Evolutionary conservation across 2,113 vertebrate genomes (phyloP).

Genomic region (Etia nguti): DNA sequence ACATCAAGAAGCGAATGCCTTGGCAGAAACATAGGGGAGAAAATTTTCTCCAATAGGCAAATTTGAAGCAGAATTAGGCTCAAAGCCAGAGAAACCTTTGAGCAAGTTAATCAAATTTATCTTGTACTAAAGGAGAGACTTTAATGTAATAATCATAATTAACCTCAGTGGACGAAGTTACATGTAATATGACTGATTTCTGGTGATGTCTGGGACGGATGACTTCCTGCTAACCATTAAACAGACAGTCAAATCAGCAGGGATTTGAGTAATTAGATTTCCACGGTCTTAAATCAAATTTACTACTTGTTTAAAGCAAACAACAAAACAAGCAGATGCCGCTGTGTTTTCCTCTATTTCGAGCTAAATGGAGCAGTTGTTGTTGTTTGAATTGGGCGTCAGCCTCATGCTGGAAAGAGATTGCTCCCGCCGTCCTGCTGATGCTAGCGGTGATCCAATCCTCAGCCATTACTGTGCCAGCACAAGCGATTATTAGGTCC

Average conservation of each 20-base stretch:
- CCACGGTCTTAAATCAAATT: background rate
- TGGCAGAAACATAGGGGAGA: background rate
- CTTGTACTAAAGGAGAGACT: background rate
- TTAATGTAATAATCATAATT: background rate
- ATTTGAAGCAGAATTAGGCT: background rate
- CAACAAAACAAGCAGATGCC: background rate
- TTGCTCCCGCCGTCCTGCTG: background rate
- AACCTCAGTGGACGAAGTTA: background rate
- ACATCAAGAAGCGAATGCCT: background rate
- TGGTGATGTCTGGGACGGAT: background rate
- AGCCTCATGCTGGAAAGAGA: background rate
- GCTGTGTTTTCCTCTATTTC: background rate
- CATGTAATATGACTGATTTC: background rate
- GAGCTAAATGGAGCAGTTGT: background rate
- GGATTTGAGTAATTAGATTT: constrained; percentile 42
- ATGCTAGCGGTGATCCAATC: background rate
- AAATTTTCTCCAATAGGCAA: background rate
- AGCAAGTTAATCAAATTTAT: background rate
- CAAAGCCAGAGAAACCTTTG: background rate
- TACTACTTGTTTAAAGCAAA: constrained; percentile 2
- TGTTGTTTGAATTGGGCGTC: background rate
- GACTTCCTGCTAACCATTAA: background rate
- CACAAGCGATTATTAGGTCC: background rate
- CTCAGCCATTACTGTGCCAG: background rate
- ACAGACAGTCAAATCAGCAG: background rate